These are phyloP conservation scores for Sinelater perroti DNA, from an alignment of 2,888 invertebrate genomes.

Conservation along the genomic window DNA sequence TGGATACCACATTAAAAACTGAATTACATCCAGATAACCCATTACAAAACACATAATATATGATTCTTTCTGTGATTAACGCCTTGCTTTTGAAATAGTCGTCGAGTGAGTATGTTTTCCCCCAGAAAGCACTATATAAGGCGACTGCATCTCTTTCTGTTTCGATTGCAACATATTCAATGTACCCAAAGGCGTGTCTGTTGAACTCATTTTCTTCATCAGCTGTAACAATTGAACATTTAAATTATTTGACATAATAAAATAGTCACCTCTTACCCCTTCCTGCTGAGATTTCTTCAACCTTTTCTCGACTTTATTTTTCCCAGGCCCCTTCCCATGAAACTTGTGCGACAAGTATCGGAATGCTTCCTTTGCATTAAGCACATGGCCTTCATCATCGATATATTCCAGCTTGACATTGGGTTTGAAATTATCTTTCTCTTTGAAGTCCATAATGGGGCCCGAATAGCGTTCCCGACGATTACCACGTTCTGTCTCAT, in stretches of 20 bases:
- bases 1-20: neutral
- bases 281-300: constrained; percentile 94
- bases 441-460: constrained; percentile 90
- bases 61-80: constrained; percentile 8
- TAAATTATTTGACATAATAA: constrained; percentile 3
- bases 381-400: constrained; percentile 92
- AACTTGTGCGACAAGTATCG: constrained; percentile 96
- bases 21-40: neutral
- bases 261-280: constrained; percentile 66
- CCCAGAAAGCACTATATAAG: constrained; percentile 93
- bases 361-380: constrained; percentile 97
- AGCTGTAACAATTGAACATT: constrained; percentile 63
- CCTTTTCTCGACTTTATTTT: constrained; percentile 97
- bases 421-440: constrained; percentile 90
- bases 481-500: constrained; percentile 68
- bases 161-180: constrained; percentile 93
- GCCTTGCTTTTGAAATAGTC: constrained; percentile 54
- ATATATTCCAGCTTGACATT: constrained; percentile 96
- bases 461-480: constrained; percentile 81
- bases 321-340: constrained; percentile 99
- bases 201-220: constrained; percentile 98
- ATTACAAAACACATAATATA: too few relatives aligned
- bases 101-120: constrained; percentile 74
- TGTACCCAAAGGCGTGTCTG: constrained; percentile 96
- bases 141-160: constrained; percentile 92